phyloP scores from a whole-genome alignment of 2,888 invertebrate genomes.

The Cantharis flavilabris region DNA sequence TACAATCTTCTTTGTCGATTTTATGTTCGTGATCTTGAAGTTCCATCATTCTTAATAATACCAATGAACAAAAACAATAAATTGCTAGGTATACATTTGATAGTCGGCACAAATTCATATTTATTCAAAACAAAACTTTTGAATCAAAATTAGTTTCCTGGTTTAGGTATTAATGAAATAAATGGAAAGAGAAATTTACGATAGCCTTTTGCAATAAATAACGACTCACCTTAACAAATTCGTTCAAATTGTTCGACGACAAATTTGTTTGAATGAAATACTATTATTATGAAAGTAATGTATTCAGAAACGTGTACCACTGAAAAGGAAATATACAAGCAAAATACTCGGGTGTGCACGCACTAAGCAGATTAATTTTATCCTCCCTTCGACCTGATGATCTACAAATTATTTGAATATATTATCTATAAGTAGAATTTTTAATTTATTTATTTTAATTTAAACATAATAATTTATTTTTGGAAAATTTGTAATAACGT shows the following conservation, averaged over 20 bases:
- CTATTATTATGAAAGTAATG: slow-evolving; percentile 7
- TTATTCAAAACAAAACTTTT: too few species aligned
- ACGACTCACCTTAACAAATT: background rate
- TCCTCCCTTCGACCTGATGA: slow-evolving; percentile 24
- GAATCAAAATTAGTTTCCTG: background rate
- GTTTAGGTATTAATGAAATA: background rate
- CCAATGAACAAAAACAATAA: too few species aligned
- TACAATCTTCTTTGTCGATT: background rate
- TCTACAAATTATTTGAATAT: slow-evolving; percentile 16
- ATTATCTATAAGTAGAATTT: slow-evolving; percentile 6
- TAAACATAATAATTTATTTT: too few species aligned
- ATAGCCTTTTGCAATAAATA: background rate
- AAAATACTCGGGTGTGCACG: slow-evolving; percentile 20
- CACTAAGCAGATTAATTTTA: slow-evolving; percentile 16
- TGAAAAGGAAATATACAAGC: slow-evolving; percentile 10
- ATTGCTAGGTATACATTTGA: too few species aligned
- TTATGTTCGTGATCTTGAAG: background rate
- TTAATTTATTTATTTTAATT: background rate
- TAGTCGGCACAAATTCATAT: too few species aligned
- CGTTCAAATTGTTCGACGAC: background rate
- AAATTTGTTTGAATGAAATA: background rate
- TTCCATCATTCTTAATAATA: background rate
- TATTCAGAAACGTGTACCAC: slow-evolving; percentile 16
- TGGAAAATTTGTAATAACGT: too few species aligned
- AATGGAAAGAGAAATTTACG: background rate